Evolutionary conservation across 2,113 vertebrate genomes (phyloP).

Genomic region (Pterocles gutturalis): DNA sequence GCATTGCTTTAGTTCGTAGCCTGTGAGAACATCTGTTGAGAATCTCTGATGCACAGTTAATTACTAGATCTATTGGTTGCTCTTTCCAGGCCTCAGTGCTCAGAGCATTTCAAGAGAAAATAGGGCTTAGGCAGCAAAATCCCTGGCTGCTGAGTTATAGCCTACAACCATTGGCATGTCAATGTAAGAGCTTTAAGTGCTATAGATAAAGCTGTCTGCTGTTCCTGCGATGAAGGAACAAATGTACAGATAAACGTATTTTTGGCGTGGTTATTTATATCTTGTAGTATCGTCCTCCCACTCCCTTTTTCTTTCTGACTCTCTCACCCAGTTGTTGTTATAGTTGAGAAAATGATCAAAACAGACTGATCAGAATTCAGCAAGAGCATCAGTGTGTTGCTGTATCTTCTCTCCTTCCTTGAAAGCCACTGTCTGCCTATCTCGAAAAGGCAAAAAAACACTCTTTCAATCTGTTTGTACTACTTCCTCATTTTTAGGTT

Average conservation of each 20-base stretch:
- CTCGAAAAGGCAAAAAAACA: not conserved
- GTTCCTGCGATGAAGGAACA: not conserved
- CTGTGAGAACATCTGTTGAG: slow-evolving; percentile 11
- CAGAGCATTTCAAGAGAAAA: slow-evolving; percentile 21
- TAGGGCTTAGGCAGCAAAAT: not conserved
- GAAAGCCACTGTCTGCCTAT: not conserved
- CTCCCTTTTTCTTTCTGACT: not conserved
- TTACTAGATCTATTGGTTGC: not conserved
- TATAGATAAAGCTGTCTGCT: not conserved
- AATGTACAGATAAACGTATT: not conserved
- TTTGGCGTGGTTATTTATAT: not conserved
- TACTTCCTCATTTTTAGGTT: not conserved
- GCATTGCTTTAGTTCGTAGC: not conserved
- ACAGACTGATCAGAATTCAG: not conserved
- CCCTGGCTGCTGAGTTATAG: not conserved
- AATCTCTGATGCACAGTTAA: not conserved
- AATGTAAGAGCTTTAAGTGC: not conserved
- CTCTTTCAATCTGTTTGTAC: not conserved
- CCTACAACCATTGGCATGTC: not conserved
- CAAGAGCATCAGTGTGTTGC: not conserved
- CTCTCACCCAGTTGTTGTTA: not conserved
- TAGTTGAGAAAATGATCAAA: not conserved
- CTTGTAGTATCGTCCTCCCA: not conserved
- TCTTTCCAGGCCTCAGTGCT: not conserved
- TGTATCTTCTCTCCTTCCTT: not conserved